Conservation (phyloP, 2,888 invertebrate genomes). For the Aphodius granarius region DNA sequence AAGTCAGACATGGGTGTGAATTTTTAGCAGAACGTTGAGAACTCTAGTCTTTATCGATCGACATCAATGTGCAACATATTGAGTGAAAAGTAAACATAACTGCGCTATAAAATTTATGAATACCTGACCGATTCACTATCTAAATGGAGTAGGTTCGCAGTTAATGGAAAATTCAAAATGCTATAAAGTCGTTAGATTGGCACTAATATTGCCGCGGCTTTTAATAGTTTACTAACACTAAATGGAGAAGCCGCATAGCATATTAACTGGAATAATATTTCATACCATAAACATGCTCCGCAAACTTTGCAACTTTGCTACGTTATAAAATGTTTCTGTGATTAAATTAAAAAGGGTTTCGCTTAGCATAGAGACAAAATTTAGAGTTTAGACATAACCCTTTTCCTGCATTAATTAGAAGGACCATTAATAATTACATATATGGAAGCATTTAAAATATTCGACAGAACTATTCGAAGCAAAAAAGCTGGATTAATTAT, state of each 20-base stretch:
- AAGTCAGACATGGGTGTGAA: too few relatives aligned
- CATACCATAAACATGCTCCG: neutral
- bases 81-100: too few relatives aligned
- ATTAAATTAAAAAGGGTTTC: neutral
- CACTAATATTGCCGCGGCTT: neutral
- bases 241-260: neutral
- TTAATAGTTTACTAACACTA: neutral
- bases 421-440: neutral
- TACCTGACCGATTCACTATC: neutral
- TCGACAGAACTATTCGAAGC: too few relatives aligned
- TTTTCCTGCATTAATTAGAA: neutral
- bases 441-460: neutral
- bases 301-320: neutral
- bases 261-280: neutral
- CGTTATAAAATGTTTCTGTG: too few relatives aligned
- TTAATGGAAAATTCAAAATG: neutral
- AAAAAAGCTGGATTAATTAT: too few relatives aligned
- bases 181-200: neutral
- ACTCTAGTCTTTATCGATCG: too few relatives aligned
- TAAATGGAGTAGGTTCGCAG: neutral
- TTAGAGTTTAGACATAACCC: neutral
- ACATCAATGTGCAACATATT: too few relatives aligned
- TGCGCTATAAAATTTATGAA: too few relatives aligned
- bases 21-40: too few relatives aligned
- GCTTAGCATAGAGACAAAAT: neutral